Conservation (phyloP, 2,888 invertebrate species). For the Scaptomyza parva region DNA sequence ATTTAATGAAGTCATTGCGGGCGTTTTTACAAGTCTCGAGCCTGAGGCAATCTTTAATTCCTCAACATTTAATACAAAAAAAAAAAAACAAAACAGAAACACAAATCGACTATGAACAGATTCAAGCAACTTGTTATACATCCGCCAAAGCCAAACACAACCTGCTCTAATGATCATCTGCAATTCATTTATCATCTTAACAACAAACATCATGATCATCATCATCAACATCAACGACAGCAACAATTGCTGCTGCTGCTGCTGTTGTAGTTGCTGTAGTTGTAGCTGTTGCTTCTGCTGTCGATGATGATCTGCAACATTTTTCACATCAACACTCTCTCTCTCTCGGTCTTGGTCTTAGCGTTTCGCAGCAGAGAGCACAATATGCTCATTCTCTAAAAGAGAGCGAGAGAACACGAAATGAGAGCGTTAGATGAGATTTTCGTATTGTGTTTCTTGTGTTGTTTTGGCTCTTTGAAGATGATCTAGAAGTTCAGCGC, state of each 20-base stretch:
- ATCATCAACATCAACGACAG: constrained; percentile 17
- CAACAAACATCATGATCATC: constrained; percentile 25
- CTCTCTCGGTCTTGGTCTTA: background rate
- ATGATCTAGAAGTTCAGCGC: constrained; percentile 78
- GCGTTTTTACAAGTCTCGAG: constrained; percentile 53
- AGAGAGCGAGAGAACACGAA: constrained; percentile 18
- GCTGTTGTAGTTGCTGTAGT: constrained; percentile 27
- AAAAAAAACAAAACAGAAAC: no score
- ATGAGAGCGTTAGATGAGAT: constrained; percentile 29
- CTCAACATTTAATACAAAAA: constrained; percentile 25
- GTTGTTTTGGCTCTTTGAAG: constrained; percentile 51
- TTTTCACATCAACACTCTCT: constrained; percentile 67
- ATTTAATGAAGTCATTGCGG: constrained; percentile 76
- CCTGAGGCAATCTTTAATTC: constrained; percentile 37
- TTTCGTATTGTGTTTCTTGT: constrained; percentile 8
- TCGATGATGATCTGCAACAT: constrained; percentile 71
- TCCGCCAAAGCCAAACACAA: constrained; percentile 56
- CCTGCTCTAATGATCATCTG: constrained; percentile 45
- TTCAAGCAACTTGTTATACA: constrained; percentile 67
- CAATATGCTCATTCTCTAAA: constrained; percentile 36
- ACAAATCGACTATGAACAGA: constrained; percentile 11
- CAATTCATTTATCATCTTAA: constrained; percentile 39
- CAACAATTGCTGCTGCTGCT: constrained; percentile 29
- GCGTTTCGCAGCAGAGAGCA: constrained; percentile 29
- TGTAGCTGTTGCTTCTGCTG: constrained; percentile 25